Conservation (phyloP, 2,888 invertebrate genomes). For the Orchesellides sinensis region DNA sequence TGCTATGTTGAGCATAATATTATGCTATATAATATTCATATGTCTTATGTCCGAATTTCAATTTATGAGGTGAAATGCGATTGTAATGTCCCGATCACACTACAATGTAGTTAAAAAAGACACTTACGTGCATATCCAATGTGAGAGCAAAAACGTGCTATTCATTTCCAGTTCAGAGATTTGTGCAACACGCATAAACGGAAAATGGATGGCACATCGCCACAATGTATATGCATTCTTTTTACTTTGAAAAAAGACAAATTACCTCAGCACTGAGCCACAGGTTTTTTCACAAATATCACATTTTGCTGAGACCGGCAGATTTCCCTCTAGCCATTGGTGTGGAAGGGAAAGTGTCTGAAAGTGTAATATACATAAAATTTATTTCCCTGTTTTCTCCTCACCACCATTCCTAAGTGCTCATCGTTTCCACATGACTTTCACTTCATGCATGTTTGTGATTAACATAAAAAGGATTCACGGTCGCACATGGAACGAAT, state of each 20-base stretch:
- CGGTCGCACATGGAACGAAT: not conserved
- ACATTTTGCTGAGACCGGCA: constrained; percentile 96
- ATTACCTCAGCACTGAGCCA: constrained; percentile 92
- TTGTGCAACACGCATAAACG: constrained; percentile 39
- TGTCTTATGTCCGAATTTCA: too few species aligned
- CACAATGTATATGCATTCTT: not conserved
- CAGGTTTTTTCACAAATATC: constrained; percentile 96
- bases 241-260: constrained; percentile 10
- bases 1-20: too few species aligned
- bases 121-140: constrained; percentile 94
- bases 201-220: not conserved
- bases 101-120: not conserved
- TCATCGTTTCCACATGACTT: too few species aligned
- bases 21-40: too few species aligned
- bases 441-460: not conserved
- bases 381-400: constrained; percentile 33
- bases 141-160: constrained; percentile 77
- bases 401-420: too few species aligned
- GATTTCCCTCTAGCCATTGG: constrained; percentile 98
- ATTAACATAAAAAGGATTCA: not conserved
- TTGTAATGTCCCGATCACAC: too few species aligned
- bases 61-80: too few species aligned
- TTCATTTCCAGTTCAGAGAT: constrained; percentile 1
- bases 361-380: constrained; percentile 54
- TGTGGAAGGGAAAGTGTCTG: constrained; percentile 96